Evolutionary conservation across 30 jellyfish, hydroid and myxozoan genomes (phyloP).

Genomic region (Chrysaora quinquecirrha): DNA sequence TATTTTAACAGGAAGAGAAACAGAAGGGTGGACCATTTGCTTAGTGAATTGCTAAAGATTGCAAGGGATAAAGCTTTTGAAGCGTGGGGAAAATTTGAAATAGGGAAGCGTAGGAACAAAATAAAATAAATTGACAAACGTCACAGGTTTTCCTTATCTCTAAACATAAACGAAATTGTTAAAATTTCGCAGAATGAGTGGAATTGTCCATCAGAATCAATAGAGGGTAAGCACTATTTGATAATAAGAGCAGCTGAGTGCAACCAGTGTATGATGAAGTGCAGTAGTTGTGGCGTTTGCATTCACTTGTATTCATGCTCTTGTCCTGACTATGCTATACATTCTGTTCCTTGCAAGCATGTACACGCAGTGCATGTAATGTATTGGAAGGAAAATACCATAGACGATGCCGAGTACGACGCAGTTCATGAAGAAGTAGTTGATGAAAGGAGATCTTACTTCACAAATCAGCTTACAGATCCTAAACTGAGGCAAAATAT

Average conservation of each 20-base stretch:
- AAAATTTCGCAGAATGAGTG: background rate
- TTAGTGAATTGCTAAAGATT: conserved; percentile 25
- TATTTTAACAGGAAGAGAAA: conserved; percentile 39
- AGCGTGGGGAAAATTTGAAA: conserved; percentile 51
- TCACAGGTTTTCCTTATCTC: conserved; percentile 17
- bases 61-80: conserved; percentile 73
- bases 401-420: background rate
- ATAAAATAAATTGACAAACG: conserved; percentile 50
- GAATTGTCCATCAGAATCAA: background rate
- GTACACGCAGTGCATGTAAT: conserved; percentile 22
- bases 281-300: conserved; percentile 14
- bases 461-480: background rate
- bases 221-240: background rate
- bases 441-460: conserved; percentile 9
- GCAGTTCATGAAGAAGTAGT: background rate
- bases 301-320: background rate
- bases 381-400: background rate
- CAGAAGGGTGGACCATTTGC: conserved; percentile 42
- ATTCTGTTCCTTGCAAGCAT: conserved; percentile 24
- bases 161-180: background rate
- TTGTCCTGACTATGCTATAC: conserved; percentile 25
- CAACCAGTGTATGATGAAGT: conserved; percentile 17
- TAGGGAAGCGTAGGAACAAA: conserved; percentile 50
- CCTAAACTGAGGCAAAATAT: background rate
- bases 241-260: background rate